Evolutionary conservation across 2,888 invertebrate species (phyloP).

Genomic region (Eristalis intricaria): DNA sequence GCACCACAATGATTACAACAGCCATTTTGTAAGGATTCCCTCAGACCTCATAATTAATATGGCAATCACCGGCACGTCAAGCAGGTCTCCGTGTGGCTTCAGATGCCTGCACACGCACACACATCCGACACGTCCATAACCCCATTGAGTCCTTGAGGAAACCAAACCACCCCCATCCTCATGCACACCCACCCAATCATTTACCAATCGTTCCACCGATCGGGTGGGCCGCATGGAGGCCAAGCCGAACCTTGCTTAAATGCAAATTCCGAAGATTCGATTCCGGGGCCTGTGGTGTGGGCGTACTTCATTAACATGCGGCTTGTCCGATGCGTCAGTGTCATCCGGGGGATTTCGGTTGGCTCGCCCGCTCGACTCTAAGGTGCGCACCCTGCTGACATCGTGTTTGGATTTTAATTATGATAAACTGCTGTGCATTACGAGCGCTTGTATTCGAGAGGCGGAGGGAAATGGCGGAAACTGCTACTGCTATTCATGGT

Average conservation of each 20-base stretch:
- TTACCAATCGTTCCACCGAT: neutral
- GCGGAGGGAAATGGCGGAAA: neutral
- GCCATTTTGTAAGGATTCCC: constrained; percentile 53
- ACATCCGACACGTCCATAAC: neutral
- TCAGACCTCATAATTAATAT: constrained; percentile 67
- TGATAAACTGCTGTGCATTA: constrained; percentile 61
- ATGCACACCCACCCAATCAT: neutral
- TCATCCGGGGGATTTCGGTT: constrained; percentile 29
- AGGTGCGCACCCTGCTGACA: constrained; percentile 14
- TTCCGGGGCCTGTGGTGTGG: constrained; percentile 3
- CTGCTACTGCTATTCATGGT: constrained; percentile 16
- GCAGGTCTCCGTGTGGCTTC: constrained; percentile 30
- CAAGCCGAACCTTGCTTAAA: constrained; percentile 9
- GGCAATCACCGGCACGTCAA: constrained; percentile 63
- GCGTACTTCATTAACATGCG: constrained; percentile 57
- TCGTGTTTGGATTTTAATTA: constrained; percentile 62
- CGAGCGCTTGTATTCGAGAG: neutral
- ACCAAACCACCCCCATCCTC: neutral
- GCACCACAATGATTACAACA: constrained; percentile 32
- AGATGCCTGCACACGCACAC: constrained; percentile 36
- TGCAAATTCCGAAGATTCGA: constrained; percentile 43
- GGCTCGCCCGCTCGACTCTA: neutral
- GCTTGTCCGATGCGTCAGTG: constrained; percentile 40
- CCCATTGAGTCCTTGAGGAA: neutral
- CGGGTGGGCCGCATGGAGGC: neutral